Base-by-base conservation (phyloP, 2,797 vertebrate species). In the Trachurus trachurus region DNA sequence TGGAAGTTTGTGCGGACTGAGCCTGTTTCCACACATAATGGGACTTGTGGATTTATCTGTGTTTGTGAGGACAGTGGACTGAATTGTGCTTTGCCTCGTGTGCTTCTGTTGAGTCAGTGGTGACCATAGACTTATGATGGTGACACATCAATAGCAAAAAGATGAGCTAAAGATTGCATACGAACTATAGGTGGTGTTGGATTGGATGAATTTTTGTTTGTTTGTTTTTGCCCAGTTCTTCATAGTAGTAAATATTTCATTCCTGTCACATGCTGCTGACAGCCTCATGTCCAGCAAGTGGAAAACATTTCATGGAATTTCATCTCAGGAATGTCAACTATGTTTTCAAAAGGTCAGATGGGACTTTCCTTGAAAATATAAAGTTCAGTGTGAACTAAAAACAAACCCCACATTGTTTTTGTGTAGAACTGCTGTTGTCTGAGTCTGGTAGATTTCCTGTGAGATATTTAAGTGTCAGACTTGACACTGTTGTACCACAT, bases 11-110 rank as follows among this genome's bases (percentile, higher is more conserved):
- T 40, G 40, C 26, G 11, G 40, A 68, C 9, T 66, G n/a, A 60
- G 31, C 16, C 40, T 22, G 19, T 73, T 69, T 60, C 21, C 13
- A 56, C 11, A 22, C 0, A 0, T 58, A 47, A 26, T 26, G 26
- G 13, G 9, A 17, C 49, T 53, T 54, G 15, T 49, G 50, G 66
- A 74, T 77, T 80, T 66, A 68, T 71, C 9, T 50, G 19, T 3
- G 9, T 45, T 17, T 67, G 12, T 42, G 67, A 34, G 22, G 37
- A 45, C 29, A 53, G 7, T 58, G 29, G 17, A 50, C 39, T 58
- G 16, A 66, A 29, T 66, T 58, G 39, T 13, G 34, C 31, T 15
- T 7, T 21, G 9, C 26, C 26, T 60, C 16, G 2, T 63, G 62
- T 56, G 62, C 31, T 26, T 54, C n/a, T 52, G 29, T 29, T 53